phyloP scores from a whole-genome alignment of 2,888 invertebrate genomes.

The Danaus chrysippus region DNA sequence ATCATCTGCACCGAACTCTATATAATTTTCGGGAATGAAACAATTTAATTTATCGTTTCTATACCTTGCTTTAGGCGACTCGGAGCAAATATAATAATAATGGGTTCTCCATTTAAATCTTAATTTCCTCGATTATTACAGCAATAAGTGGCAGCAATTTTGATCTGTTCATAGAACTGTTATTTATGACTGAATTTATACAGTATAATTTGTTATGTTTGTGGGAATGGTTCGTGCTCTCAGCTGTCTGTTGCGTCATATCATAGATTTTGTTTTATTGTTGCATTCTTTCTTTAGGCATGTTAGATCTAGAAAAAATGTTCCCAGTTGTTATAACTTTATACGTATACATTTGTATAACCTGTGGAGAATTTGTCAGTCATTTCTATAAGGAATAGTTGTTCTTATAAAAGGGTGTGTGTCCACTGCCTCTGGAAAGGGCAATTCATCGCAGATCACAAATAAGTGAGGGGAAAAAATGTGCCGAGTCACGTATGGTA shows the following conservation, averaged over 20 bases:
- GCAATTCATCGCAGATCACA: constrained; percentile 48
- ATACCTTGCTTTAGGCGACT: constrained; percentile 37
- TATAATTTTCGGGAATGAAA: constrained; percentile 48
- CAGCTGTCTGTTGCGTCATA: too few relatives aligned
- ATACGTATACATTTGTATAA: background rate
- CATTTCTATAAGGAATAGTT: constrained; percentile 8
- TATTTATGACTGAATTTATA: constrained; percentile 1
- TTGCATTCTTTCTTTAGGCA: too few relatives aligned
- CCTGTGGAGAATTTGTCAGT: constrained; percentile 4
- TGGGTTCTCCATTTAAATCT: constrained; percentile 21
- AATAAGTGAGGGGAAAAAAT: constrained; percentile 30
- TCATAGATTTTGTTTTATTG: too few relatives aligned
- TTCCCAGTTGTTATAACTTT: too few relatives aligned
- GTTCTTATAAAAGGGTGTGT: constrained; percentile 25
- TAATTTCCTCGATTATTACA: constrained; percentile 13
- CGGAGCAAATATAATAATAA: constrained; percentile 30
- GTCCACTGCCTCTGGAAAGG: constrained; percentile 47
- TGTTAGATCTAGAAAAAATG: too few relatives aligned
- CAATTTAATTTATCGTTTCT: constrained; percentile 48
- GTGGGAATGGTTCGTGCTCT: constrained; percentile 7
- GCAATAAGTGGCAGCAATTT: constrained; percentile 14
- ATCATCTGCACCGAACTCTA: constrained; percentile 38
- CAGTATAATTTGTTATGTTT: constrained; percentile 1
- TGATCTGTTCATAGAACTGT: constrained; percentile 6
- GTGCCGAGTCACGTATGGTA: constrained; percentile 23